Conservation (phyloP, 92 coral and sea anemone genomes). For the Plumapathes pennacea region DNA sequence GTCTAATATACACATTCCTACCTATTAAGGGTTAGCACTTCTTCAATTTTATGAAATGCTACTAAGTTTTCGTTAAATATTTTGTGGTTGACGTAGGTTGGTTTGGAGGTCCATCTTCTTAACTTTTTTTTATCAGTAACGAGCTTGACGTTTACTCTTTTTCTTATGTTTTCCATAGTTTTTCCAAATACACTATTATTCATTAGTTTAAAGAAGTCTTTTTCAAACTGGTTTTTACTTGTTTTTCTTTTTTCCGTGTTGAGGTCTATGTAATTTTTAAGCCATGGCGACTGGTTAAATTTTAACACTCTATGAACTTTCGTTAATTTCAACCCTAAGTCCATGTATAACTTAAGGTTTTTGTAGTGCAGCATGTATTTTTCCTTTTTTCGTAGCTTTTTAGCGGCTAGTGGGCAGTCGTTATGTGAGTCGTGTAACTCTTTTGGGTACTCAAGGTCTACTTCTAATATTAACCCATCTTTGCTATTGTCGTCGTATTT, state of each 20-base stretch:
- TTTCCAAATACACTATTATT: slow-evolving; percentile 20
- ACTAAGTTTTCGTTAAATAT: not conserved
- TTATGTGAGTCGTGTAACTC: slow-evolving; percentile 11
- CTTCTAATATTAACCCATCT: slow-evolving; percentile 20
- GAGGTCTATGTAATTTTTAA: slow-evolving; percentile 22
- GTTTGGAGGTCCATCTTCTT: not conserved
- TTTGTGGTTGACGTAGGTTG: slow-evolving; percentile 1
- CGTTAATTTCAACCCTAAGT: slow-evolving; percentile 4
- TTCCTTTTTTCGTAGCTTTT: slow-evolving; percentile 1
- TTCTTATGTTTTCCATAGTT: slow-evolving; percentile 12
- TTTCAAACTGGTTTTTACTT: slow-evolving; percentile 8
- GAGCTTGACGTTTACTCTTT: not conserved
- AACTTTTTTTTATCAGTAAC: slow-evolving; percentile 3
- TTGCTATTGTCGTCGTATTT: slow-evolving; percentile 4
- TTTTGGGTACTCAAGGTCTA: slow-evolving; percentile 8
- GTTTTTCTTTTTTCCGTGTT: slow-evolving; percentile 15
- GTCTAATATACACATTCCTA: no score
- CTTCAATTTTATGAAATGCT: slow-evolving; percentile 10
- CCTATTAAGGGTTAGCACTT: no score
- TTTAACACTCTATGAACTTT: slow-evolving; percentile 18
- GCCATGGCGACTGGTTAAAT: slow-evolving; percentile 32
- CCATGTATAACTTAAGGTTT: slow-evolving; percentile 14
- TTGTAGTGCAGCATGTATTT: slow-evolving; percentile 5
- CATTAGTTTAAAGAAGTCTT: slow-evolving; percentile 14
- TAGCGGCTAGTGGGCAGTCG: slow-evolving; percentile 1